phyloP scores from a whole-genome alignment of 2,888 invertebrate genomes.

The Thera britannica region DNA sequence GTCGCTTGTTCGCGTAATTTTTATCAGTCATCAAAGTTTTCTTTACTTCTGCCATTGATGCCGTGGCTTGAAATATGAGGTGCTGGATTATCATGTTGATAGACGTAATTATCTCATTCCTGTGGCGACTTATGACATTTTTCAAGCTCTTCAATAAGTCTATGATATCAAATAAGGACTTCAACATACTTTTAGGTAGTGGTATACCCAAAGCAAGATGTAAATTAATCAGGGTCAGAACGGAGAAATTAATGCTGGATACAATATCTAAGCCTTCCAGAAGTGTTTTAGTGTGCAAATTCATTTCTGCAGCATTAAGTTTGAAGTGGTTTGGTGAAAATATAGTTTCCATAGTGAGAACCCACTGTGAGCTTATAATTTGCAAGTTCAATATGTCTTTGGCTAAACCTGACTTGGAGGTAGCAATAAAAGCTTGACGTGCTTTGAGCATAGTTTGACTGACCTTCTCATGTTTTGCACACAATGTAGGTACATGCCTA shows the following conservation, averaged over 20 bases:
- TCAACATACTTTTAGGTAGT: constrained; percentile 90
- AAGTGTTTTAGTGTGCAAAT: constrained; percentile 69
- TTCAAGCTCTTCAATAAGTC: constrained; percentile 92
- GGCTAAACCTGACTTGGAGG: constrained; percentile 84
- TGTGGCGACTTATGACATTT: constrained; percentile 88
- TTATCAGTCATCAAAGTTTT: constrained; percentile 87
- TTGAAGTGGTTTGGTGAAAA: constrained; percentile 68
- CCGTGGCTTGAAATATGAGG: constrained; percentile 89
- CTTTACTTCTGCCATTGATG: constrained; percentile 87
- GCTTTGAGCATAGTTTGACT: constrained; percentile 75
- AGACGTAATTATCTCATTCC: constrained; percentile 88
- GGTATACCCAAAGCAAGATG: constrained; percentile 90
- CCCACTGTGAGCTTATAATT: constrained; percentile 67
- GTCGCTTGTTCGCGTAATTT: constrained; percentile 86
- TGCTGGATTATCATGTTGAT: constrained; percentile 92
- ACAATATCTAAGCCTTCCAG: constrained; percentile 88
- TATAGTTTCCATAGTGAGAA: constrained; percentile 66
- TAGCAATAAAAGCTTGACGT: constrained; percentile 83
- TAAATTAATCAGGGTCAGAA: constrained; percentile 86
- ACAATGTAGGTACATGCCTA: constrained; percentile 85
- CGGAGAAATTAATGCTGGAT: constrained; percentile 85
- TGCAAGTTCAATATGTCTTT: constrained; percentile 85
- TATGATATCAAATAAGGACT: constrained; percentile 91
- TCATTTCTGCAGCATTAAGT: constrained; percentile 76
- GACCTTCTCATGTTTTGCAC: constrained; percentile 79